Percentiles rank a stretch among this genome's conserved stretches.
These are phyloP conservation scores for Phrynocephalus forsythii DNA, from an alignment of 2,797 vertebrate genomes.

Conservation along the genomic window DNA sequence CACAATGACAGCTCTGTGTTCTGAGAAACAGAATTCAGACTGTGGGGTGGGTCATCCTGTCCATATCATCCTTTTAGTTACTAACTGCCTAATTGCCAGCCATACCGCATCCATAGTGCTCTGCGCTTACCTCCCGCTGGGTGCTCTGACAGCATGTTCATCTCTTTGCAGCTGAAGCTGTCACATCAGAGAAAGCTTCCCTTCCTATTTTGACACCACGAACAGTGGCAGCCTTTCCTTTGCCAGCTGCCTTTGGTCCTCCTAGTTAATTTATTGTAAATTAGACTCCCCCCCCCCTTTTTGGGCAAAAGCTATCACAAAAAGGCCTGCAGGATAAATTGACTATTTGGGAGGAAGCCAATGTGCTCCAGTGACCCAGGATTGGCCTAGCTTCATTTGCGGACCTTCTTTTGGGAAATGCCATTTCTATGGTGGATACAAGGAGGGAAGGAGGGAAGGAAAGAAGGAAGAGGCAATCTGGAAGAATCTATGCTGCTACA, in stretches of 20 bases:
- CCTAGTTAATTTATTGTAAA: constrained; percentile 36
- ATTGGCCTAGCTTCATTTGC: not conserved
- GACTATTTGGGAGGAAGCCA: constrained; percentile 21
- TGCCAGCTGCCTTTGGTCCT: not conserved
- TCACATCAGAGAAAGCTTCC: constrained; percentile 10
- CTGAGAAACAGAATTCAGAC: not conserved
- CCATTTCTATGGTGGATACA: not conserved
- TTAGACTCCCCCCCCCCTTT: constrained; percentile 22
- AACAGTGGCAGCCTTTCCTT: not conserved
- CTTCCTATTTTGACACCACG: constrained; percentile 8
- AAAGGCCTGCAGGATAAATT: constrained; percentile 16
- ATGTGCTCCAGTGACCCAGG: not conserved
- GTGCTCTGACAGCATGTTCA: constrained; percentile 18
- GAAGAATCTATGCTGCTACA: not conserved
- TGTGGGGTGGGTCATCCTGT: not conserved
- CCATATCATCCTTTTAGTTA: not conserved
- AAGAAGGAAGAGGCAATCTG: not conserved
- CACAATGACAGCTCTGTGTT: not conserved
- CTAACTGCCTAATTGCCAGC: constrained; percentile 1
- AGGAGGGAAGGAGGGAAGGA: not conserved
- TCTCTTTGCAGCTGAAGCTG: constrained; percentile 22
- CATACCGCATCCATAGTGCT: not conserved
- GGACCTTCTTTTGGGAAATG: constrained; percentile 18
- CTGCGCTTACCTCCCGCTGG: not conserved
- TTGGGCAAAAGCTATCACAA: constrained; percentile 16